Evolutionary conservation across 2,888 invertebrate species (phyloP), one percentile per base, ranked within the genome.

Genomic region (Scotopteryx bipunctaria): DNA sequence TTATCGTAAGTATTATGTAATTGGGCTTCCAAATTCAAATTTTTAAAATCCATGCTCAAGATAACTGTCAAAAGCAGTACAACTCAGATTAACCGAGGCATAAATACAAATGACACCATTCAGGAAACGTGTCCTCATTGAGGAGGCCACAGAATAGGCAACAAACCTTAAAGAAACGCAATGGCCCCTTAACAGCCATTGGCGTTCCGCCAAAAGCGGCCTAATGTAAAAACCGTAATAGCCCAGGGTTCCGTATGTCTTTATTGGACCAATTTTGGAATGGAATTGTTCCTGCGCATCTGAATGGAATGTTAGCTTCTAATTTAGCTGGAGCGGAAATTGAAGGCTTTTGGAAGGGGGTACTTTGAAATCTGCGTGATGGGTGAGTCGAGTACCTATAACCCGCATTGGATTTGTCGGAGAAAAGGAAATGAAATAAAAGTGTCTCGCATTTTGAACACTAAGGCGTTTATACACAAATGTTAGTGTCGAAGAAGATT

Each of bases 221-320:
- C 56, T 56, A 56, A 59, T 59, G 59, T 56, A 59, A 62, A 62
- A 62, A 62, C 56, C 59, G 57, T 53, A 59, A 59, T 55, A 55
- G 55, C 52, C 55, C 17, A 6, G 40, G 35, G 55, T 58, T 56
- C 55, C 54, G 52, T 58, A 62, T 55, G 62, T 58, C 59, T 62
- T 58, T 62, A 62, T 58, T 54, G 57, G 48, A 54, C 52, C 59
- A 55, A 59, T 62, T 62, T 51, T 27, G 41, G 47, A 50, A 50
- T 38, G 45, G 46, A 55, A 55, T 50, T 40, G 59, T 50, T 55
- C 55, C 57, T 59, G 57, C 60, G 54, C 55, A 56, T 48, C 36
- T 25, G 38, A 42, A 59, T 57, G 45, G 55, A 48, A 45, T 54
- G 45, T 47, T 51, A 51, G 55, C 51, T 47, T 51, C 51, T 51